Conservation (phyloP, 2,797 vertebrate genomes). For the Zenarchopterus dispar region DNA sequence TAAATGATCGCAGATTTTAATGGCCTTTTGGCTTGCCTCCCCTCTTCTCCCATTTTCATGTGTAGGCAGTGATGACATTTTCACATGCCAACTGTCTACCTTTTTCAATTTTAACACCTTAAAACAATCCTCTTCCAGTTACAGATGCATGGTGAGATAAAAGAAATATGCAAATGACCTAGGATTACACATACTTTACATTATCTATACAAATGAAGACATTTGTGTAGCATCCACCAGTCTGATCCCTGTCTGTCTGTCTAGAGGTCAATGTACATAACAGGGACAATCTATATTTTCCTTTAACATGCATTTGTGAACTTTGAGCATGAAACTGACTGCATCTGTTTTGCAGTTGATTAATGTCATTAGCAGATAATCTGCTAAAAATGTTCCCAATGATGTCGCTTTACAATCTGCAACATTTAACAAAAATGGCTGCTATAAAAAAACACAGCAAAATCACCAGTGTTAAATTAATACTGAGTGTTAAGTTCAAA, state of each 20-base stretch:
- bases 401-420: background rate
- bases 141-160: slow-evolving; percentile 30
- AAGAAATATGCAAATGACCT: slow-evolving; percentile 29
- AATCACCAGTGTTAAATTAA: too few relatives aligned
- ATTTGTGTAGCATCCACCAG: slow-evolving; percentile 27
- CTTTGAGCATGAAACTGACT: background rate
- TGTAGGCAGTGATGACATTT: slow-evolving; percentile 76
- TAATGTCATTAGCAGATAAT: background rate
- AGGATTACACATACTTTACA: slow-evolving; percentile 4
- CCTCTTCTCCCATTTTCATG: slow-evolving; percentile 68
- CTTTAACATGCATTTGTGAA: background rate
- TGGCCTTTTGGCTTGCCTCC: slow-evolving; percentile 84
- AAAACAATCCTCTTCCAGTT: slow-evolving; percentile 56
- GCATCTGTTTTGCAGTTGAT: background rate
- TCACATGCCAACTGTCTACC: slow-evolving; percentile 67
- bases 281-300: too few relatives aligned
- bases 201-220: slow-evolving; percentile 42
- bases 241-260: background rate
- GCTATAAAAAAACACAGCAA: background rate
- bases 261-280: too few relatives aligned
- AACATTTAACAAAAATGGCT: background rate
- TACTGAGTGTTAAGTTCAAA: too few relatives aligned
- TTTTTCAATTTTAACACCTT: slow-evolving; percentile 53
- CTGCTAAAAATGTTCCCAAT: background rate
- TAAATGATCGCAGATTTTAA: slow-evolving; percentile 87